Conservation (phyloP, 2,888 invertebrate species). For the Neocrepidodera transversa region DNA sequence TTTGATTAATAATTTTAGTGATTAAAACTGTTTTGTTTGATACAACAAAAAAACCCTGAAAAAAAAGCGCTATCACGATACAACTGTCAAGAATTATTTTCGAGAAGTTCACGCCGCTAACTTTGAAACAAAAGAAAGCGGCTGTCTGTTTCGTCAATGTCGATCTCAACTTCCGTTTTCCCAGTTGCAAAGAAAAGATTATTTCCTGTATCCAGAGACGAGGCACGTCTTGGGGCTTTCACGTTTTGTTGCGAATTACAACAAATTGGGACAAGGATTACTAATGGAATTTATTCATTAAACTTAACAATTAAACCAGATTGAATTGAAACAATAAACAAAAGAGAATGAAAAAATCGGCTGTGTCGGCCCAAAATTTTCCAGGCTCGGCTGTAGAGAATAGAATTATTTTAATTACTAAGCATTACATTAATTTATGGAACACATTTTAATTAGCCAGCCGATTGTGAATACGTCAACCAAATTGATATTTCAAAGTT, state of each 20-base stretch:
- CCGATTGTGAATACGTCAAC: too few relatives aligned
- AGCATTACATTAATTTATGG: too few relatives aligned
- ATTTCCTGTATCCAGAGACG: slow-evolving; percentile 35
- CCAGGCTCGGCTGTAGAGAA: too few relatives aligned
- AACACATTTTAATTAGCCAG: too few relatives aligned
- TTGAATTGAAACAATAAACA: too few relatives aligned
- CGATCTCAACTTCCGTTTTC: slow-evolving; percentile 34
- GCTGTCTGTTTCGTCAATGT: slow-evolving; percentile 34
- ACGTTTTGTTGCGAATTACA: slow-evolving; percentile 28
- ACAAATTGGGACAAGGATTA: neutral
- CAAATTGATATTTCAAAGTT: too few relatives aligned
- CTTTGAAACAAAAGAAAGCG: slow-evolving; percentile 31
- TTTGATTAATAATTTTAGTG: too few relatives aligned
- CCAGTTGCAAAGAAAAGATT: slow-evolving; percentile 31
- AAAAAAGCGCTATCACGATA: neutral
- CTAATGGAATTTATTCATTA: too few relatives aligned
- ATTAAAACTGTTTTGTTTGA: neutral
- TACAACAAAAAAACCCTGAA: neutral
- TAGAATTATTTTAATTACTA: too few relatives aligned
- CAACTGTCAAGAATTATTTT: slow-evolving; percentile 1
- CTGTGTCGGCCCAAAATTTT: too few relatives aligned
- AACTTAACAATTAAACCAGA: too few relatives aligned
- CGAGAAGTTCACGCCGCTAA: neutral
- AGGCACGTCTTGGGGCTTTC: slow-evolving; percentile 31
- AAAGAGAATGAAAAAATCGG: too few relatives aligned